phyloP scores from a whole-genome alignment of 2,113 vertebrate genomes.

The Eleginops maclovinus region DNA sequence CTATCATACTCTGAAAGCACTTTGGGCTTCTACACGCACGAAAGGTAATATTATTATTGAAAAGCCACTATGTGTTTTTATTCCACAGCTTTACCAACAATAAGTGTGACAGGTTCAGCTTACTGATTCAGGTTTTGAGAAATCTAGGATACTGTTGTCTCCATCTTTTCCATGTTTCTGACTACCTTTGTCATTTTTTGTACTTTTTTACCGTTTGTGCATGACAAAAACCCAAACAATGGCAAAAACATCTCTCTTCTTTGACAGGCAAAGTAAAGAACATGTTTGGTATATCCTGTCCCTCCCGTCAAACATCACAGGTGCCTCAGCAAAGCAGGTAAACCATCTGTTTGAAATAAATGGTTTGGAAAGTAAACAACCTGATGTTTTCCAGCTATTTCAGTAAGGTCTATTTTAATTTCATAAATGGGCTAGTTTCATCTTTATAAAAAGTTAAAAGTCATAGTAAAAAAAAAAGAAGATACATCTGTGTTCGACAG shows the following conservation, averaged over 20 bases:
- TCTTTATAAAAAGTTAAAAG: background rate
- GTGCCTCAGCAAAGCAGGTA: background rate
- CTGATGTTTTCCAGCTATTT: background rate
- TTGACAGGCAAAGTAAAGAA: no score
- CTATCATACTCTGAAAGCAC: no score
- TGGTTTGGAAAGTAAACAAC: background rate
- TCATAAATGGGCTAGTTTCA: background rate
- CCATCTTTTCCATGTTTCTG: no score
- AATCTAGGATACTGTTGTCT: background rate
- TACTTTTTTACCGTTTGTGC: no score
- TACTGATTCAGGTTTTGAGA: background rate
- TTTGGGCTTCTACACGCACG: no score
- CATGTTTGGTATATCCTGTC: background rate
- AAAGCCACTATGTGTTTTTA: background rate
- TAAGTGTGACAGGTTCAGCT: background rate
- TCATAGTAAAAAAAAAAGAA: constrained; percentile 44
- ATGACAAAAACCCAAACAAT: background rate
- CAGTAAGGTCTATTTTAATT: background rate
- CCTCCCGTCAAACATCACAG: background rate
- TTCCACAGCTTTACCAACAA: background rate
- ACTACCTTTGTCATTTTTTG: no score
- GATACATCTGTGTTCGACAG: constrained; percentile 13
- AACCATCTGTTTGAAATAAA: constrained; percentile 10
- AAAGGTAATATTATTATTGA: no score
- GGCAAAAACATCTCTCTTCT: no score